Evolutionary conservation across 2,888 invertebrate species (phyloP).

Genomic region (Sialis lutaria): DNA sequence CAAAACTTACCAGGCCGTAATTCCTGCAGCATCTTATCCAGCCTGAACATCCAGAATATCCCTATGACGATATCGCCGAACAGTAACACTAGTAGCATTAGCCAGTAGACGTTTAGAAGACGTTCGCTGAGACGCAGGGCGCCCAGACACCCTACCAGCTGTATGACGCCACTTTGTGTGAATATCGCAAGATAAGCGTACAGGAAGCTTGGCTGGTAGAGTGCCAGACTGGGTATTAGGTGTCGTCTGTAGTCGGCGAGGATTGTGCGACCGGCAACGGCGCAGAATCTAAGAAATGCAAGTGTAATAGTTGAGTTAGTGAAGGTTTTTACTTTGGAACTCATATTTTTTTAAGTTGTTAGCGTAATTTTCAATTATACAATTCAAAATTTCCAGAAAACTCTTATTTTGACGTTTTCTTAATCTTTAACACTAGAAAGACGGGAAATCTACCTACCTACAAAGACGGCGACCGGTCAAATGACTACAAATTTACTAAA

Average conservation of each 20-base stretch:
- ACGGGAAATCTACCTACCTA: too few relatives aligned
- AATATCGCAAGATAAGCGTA: slow-evolving; percentile 71
- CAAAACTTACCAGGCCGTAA: slow-evolving; percentile 32
- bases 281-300: slow-evolving; percentile 32
- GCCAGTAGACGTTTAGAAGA: slow-evolving; percentile 70
- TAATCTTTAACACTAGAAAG: too few relatives aligned
- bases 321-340: too few relatives aligned
- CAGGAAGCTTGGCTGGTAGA: slow-evolving; percentile 65
- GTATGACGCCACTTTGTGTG: slow-evolving; percentile 46
- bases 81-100: slow-evolving; percentile 56
- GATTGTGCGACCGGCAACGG: slow-evolving; percentile 54
- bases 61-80: slow-evolving; percentile 73
- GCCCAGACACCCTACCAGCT: slow-evolving; percentile 65
- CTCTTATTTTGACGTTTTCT: too few relatives aligned
- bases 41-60: slow-evolving; percentile 69
- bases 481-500: too few relatives aligned
- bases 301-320: slow-evolving; percentile 40
- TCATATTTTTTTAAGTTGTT: too few relatives aligned
- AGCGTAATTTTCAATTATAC: too few relatives aligned
- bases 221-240: slow-evolving; percentile 54
- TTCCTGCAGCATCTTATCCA: slow-evolving; percentile 57
- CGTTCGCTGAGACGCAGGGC: slow-evolving; percentile 64
- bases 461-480: too few relatives aligned
- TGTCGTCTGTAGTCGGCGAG: slow-evolving; percentile 50
- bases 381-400: too few relatives aligned